Conservation (phyloP, 2,888 invertebrate species). For the Caenorhabditis sp. region DNA sequence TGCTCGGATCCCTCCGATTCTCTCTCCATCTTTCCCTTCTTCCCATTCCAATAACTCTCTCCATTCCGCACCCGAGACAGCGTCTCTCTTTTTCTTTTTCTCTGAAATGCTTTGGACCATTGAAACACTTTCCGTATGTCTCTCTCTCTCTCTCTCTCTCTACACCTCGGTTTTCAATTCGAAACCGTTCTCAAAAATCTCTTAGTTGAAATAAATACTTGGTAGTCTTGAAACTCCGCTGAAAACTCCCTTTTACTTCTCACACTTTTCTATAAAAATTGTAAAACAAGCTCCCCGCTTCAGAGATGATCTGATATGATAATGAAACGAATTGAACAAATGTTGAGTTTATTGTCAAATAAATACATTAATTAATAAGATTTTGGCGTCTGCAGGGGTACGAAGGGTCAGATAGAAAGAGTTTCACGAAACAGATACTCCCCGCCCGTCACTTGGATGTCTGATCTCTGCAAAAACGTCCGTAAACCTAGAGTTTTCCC, state of each 20-base stretch:
- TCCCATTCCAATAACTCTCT: constrained; percentile 15
- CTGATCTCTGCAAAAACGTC: neutral
- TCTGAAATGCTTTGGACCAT: constrained; percentile 33
- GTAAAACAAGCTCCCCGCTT: constrained; percentile 12
- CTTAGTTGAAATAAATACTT: constrained; percentile 21
- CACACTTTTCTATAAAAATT: neutral
- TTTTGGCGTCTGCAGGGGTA: no score
- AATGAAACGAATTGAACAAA: constrained; percentile 50
- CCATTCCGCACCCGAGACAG: neutral
- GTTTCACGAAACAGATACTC: no score
- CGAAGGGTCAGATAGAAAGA: no score
- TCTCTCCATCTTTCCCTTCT: constrained; percentile 34
- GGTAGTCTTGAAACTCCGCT: constrained; percentile 38
- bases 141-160: no score
- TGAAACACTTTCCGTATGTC: neutral
- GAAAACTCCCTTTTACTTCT: neutral
- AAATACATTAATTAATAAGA: constrained; percentile 11
- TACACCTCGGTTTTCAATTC: neutral
- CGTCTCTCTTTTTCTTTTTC: neutral
- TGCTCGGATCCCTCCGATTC: neutral
- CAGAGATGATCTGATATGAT: constrained; percentile 34
- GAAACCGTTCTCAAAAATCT: neutral
- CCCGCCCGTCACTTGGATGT: no score
- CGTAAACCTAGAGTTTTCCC: neutral
- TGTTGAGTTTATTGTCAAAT: constrained; percentile 19